These are phyloP conservation scores for Phacellophora camtschatica DNA, from an alignment of 30 jellyfish, hydroid and myxozoan species.

Conservation along the genomic window DNA sequence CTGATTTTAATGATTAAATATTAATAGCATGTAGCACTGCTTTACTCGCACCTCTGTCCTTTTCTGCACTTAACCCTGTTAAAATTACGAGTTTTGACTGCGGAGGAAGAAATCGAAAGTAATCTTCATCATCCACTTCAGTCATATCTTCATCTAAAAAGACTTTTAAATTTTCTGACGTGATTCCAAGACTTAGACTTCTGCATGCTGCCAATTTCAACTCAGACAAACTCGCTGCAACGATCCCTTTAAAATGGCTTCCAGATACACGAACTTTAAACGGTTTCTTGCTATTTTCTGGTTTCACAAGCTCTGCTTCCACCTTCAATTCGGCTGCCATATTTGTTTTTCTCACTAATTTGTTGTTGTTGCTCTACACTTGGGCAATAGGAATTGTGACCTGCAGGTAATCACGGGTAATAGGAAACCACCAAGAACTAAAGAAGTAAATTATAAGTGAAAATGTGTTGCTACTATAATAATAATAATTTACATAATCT, in stretches of 20 bases:
- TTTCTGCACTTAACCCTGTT: not conserved
- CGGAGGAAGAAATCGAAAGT: constrained; percentile 61
- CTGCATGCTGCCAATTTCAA: constrained; percentile 13
- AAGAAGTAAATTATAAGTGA: too few species aligned
- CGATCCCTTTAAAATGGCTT: constrained; percentile 48
- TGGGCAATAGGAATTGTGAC: too few species aligned
- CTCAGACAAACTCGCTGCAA: constrained; percentile 42
- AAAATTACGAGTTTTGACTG: constrained; percentile 70
- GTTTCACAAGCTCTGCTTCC: too few species aligned
- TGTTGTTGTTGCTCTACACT: too few species aligned
- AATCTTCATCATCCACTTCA: constrained; percentile 82
- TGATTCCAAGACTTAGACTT: not conserved
- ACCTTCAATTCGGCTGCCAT: too few species aligned
- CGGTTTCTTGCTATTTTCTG: too few species aligned
- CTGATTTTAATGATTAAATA: too few species aligned
- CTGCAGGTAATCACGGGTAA: too few species aligned
- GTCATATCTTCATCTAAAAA: constrained; percentile 88
- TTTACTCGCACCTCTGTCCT: not conserved
- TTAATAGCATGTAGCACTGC: not conserved
- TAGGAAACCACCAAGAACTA: too few species aligned
- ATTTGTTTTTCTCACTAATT: too few species aligned
- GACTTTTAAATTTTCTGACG: constrained; percentile 1
- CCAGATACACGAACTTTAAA: constrained; percentile 17
- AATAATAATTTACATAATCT: too few species aligned
- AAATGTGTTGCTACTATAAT: too few species aligned